Conservation (phyloP, 2,113 vertebrate genomes). For the Misgurnus anguillicaudatus region DNA sequence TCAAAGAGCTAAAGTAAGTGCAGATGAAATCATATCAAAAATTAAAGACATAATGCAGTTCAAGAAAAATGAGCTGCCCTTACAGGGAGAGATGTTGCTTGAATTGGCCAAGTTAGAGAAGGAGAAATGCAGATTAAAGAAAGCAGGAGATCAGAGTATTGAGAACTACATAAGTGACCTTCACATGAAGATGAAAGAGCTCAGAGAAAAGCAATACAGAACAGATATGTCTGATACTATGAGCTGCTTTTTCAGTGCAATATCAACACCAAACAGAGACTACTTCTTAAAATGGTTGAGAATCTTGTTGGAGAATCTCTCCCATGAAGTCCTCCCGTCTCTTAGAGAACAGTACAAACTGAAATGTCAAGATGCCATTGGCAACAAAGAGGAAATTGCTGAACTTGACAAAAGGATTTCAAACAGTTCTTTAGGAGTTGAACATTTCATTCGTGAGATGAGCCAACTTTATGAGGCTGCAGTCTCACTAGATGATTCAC, state of each 20-base stretch:
- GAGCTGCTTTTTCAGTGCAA: constrained; percentile 44
- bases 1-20: background rate
- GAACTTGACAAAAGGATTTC: constrained; percentile 57
- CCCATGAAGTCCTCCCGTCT: too few relatives aligned
- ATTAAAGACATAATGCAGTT: too few relatives aligned
- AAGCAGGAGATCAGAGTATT: too few relatives aligned
- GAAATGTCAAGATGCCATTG: constrained; percentile 10
- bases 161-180: constrained; percentile 56
- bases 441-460: constrained; percentile 70
- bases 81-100: too few relatives aligned
- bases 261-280: constrained; percentile 36
- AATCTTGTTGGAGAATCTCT: too few relatives aligned
- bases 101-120: too few relatives aligned
- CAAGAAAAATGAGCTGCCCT: too few relatives aligned
- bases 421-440: constrained; percentile 64
- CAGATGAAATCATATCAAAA: too few relatives aligned
- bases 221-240: constrained; percentile 17
- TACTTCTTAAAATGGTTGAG: constrained; percentile 53
- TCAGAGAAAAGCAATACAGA: too few relatives aligned
- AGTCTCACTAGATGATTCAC: background rate
- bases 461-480: constrained; percentile 65
- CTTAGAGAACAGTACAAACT: constrained; percentile 35
- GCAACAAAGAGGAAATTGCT: background rate
- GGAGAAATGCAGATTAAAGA: too few relatives aligned
- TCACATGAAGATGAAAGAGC: background rate